phyloP scores from a whole-genome alignment of 2,888 invertebrate genomes.

The Lasioglossum vierecki region DNA sequence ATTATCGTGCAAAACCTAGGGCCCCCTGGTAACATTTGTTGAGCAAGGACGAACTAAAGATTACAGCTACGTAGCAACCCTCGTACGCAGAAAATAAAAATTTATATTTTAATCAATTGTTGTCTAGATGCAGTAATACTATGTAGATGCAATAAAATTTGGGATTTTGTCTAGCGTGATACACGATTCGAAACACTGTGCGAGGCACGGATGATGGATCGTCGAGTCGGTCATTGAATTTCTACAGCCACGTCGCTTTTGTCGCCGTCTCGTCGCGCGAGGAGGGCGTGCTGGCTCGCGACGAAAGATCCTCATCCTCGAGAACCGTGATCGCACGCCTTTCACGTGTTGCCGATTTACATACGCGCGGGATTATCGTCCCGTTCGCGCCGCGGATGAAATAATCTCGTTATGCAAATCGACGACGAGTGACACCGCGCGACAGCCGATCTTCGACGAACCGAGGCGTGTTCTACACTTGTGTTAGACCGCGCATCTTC shows the following conservation, averaged over 20 bases:
- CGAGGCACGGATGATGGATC: slow-evolving; percentile 52
- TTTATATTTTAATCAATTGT: too few relatives aligned
- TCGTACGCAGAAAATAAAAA: too few relatives aligned
- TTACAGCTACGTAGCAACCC: neutral
- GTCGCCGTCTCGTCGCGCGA: slow-evolving; percentile 30
- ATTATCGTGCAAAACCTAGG: too few relatives aligned
- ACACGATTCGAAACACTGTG: neutral
- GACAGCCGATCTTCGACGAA: slow-evolving; percentile 30
- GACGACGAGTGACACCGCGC: slow-evolving; percentile 48
- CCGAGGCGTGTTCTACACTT: slow-evolving; percentile 6
- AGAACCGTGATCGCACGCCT: slow-evolving; percentile 71
- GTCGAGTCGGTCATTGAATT: slow-evolving; percentile 63
- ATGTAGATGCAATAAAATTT: neutral
- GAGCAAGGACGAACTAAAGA: neutral
- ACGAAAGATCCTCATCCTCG: slow-evolving; percentile 66
- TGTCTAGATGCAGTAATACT: too few relatives aligned
- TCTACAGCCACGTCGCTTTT: slow-evolving; percentile 59
- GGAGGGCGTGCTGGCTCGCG: slow-evolving; percentile 54
- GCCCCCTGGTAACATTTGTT: too few relatives aligned
- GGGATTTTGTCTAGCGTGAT: neutral
- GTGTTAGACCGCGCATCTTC: neutral
- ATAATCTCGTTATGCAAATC: slow-evolving; percentile 78
- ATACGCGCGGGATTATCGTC: slow-evolving; percentile 43
- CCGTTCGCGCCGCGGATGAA: slow-evolving; percentile 60
- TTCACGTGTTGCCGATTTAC: slow-evolving; percentile 72